These are phyloP conservation scores for Scaptomyza cyrtandrae DNA, from an alignment of 2,888 invertebrate genomes.

Conservation along the genomic window DNA sequence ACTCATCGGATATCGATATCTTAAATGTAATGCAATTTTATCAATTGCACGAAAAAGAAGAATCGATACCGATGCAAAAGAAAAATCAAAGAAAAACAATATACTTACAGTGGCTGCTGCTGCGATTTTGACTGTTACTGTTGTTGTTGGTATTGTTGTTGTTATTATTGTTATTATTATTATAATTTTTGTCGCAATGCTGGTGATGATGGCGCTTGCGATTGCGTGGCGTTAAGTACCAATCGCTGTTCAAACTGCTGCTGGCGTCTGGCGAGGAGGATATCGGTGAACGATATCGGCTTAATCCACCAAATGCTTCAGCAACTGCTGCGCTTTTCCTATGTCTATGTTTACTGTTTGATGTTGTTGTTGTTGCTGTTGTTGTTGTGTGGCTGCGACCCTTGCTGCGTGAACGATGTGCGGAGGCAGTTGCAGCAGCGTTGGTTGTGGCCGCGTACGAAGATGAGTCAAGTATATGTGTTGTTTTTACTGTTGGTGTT, in stretches of 20 bases:
- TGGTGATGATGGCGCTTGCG: conserved; percentile 72
- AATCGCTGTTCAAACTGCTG: conserved; percentile 31
- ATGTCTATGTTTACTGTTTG: conserved; percentile 18
- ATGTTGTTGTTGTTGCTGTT: conserved; percentile 1
- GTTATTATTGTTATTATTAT: conserved; percentile 20
- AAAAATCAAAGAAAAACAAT: not conserved
- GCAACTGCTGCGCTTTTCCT: conserved; percentile 44
- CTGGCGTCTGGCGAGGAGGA: conserved; percentile 24
- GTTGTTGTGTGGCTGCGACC: conserved; percentile 35
- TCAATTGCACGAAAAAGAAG: too few relatives aligned
- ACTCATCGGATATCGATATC: not conserved
- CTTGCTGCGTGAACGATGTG: conserved; percentile 59
- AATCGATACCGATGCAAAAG: too few relatives aligned
- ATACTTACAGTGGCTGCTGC: conserved; percentile 58
- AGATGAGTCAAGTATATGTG: conserved; percentile 35
- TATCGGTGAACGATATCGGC: conserved; percentile 32
- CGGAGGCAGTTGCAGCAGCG: conserved; percentile 19
- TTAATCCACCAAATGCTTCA: conserved; percentile 34
- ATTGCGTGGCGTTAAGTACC: conserved; percentile 53
- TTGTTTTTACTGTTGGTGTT: conserved; percentile 24
- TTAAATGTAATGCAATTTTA: not conserved
- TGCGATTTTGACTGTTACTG: conserved; percentile 13
- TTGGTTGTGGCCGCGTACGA: conserved; percentile 27
- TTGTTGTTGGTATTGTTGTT: conserved; percentile 27
- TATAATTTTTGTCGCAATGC: conserved; percentile 11